Evolutionary conservation across 2,113 vertebrate species (phyloP).

Genomic region (Junco hyemalis): DNA sequence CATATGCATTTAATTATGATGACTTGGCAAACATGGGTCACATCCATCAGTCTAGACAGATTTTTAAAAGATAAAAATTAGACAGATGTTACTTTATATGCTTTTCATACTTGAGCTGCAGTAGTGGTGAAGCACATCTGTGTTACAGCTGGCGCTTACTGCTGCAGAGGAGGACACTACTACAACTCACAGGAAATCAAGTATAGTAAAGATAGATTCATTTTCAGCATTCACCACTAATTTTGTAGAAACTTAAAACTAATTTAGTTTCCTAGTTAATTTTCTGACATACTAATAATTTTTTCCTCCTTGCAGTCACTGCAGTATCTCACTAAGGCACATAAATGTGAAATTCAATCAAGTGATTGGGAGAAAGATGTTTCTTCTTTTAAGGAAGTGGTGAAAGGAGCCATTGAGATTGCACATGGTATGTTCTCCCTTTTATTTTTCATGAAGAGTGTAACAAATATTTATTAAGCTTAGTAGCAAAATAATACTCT

Average conservation of each 20-base stretch:
- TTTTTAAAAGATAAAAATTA: constrained; percentile 59
- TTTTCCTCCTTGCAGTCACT: constrained; percentile 77
- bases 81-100: constrained; percentile 38
- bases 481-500: background rate
- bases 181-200: constrained; percentile 4
- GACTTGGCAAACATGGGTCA: constrained; percentile 60
- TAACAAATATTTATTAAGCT: background rate
- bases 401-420: constrained; percentile 80
- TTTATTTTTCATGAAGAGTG: background rate
- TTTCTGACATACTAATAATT: background rate
- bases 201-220: background rate
- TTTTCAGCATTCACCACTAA: background rate
- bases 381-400: constrained; percentile 83
- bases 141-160: constrained; percentile 48
- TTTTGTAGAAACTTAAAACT: background rate
- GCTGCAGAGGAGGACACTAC: background rate
- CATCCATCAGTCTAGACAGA: constrained; percentile 71
- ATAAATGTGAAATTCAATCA: constrained; percentile 88
- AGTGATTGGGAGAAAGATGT: constrained; percentile 88
- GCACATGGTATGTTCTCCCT: constrained; percentile 79
- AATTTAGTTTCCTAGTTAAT: background rate
- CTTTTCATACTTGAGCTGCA: constrained; percentile 30
- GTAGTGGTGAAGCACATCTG: constrained; percentile 58
- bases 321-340: constrained; percentile 90
- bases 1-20: constrained; percentile 37